Evolutionary conservation across 2,113 vertebrate species (phyloP), one percentile per base, ranked within the genome.

Genomic region (Ranitomeya imitator): DNA sequence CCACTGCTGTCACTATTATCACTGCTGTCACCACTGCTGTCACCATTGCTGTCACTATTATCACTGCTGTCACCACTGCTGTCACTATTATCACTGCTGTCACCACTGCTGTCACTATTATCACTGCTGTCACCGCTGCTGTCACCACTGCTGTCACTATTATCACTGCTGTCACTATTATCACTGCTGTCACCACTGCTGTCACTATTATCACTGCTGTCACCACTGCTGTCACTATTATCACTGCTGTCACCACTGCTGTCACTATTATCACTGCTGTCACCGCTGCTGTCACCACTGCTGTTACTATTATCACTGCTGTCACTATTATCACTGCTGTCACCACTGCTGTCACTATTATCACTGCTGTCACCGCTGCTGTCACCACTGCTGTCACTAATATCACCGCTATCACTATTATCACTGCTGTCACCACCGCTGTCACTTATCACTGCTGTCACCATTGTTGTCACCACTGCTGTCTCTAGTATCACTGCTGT

Each of bases 101-200:
- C 67, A 74, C 51, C 71, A 31, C 13, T 19, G 14, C 52, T 85
- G 83, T 85, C 60, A 83, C 60, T 67, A 31, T 26, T 19, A 78
- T 78, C 37, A 52, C 37, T 52, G 45, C 37, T 78, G 63, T 31
- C 26, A 31, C 26, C 1, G 2, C 26, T 1, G 2, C 26, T 31
- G 26, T 31, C 26, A 31, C 26, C 1, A 31, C 26, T 1, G 2
- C 26, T 31, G 26, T 31, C 26, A 31, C 2, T 84, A 10, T 8
- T 15, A 15, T 80, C 52, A 80, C 21, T 74, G 6, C 23, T 74
- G 23, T 37, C n/a, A 31, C 26, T 31, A 31, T 31, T 31, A 31
- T 31, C 6, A 13, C 0, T 0, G 4, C 63, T 69, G 45, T 85
- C 63, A 85, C 63, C 23, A 31, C 23, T 74, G 71, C 23, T 74